Conservation (phyloP, 2,888 invertebrate species). For the Erebia ligea region DNA sequence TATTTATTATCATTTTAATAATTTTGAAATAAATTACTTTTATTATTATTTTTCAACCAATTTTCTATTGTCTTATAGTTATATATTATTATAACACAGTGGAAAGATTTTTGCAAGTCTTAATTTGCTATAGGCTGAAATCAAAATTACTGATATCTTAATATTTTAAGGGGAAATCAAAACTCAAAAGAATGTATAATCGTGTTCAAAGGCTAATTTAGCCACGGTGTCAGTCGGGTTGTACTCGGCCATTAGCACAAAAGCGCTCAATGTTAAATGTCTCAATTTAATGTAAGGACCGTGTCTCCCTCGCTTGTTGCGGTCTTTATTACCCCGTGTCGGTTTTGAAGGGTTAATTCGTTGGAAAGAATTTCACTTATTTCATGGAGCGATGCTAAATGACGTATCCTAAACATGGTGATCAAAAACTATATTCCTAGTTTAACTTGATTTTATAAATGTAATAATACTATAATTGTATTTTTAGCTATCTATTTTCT, state of each 20-base stretch:
- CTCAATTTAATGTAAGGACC: constrained; percentile 70
- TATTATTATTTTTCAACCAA: no score
- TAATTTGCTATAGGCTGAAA: no score
- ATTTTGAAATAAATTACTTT: no score
- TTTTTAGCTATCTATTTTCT: no score
- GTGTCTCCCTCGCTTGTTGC: constrained; percentile 56
- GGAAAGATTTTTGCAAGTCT: no score
- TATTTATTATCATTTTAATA: no score
- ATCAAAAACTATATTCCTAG: background rate
- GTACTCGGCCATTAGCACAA: constrained; percentile 56
- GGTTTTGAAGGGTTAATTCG: constrained; percentile 74
- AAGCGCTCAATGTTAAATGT: constrained; percentile 68
- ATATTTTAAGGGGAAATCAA: constrained; percentile 1
- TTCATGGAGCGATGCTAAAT: constrained; percentile 13
- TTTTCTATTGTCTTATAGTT: no score
- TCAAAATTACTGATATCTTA: no score
- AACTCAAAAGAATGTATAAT: constrained; percentile 27
- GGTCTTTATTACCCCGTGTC: constrained; percentile 61
- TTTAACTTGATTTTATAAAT: no score
- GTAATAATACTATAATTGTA: no score
- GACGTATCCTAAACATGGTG: background rate
- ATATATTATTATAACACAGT: no score
- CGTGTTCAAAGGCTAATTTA: constrained; percentile 41
- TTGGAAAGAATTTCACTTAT: constrained; percentile 55
- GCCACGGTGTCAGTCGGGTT: constrained; percentile 42